Base-by-base conservation (phyloP, 2,113 vertebrate genomes). In the Oncorhynchus tshawytscha region DNA sequence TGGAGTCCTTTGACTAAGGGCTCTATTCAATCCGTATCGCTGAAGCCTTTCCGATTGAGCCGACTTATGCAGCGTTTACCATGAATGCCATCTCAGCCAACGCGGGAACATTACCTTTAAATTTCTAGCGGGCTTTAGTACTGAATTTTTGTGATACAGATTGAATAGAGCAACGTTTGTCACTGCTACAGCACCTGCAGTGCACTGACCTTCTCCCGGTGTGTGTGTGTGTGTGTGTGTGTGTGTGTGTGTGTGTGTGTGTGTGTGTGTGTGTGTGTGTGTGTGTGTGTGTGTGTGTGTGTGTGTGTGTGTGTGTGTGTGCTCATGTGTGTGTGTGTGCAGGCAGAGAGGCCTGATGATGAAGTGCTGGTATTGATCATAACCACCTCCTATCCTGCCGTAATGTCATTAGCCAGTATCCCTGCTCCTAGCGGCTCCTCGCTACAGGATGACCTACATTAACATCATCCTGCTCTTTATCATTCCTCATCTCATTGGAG, bases 311-410 rank as follows among this genome's bases (percentile, higher is more conserved):
- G 31, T 31, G 31, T 6, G n/a, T 11, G 59, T 22, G 20, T 22
- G 59, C 24, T 24, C 24, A 24, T 22, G 59, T 62, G 59, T 16
- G n/a, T 62, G n/a, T 11, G n/a, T 9, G 51, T 24, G 59, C 7
- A 22, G 13, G 59, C n/a, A 22, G 22, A 54, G 12, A 18, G 12
- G 51, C 22, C 59, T 79, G 77, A 75, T 62, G 60, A 65, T 27
- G 67, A 48, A 71, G 45, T 20, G 67, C 67, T 34, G 67, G 22
- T 79, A 75, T 79, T 51, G 72, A 79, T 79, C 67, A 54, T 54
- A 54, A 49, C 5, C 9, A 39, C 67, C 4, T 24, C 24, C 72
- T 51, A 60, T 75, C 68, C 67, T 24, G 67, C 25, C 4, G 20
- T 64, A 24, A 64, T 65, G 70, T 71, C 78, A 79, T 79, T 74